Percentiles rank a stretch among this genome's conserved stretches.
Conservation (phyloP, 2,888 invertebrate species). For the Eristalis tenax region DNA sequence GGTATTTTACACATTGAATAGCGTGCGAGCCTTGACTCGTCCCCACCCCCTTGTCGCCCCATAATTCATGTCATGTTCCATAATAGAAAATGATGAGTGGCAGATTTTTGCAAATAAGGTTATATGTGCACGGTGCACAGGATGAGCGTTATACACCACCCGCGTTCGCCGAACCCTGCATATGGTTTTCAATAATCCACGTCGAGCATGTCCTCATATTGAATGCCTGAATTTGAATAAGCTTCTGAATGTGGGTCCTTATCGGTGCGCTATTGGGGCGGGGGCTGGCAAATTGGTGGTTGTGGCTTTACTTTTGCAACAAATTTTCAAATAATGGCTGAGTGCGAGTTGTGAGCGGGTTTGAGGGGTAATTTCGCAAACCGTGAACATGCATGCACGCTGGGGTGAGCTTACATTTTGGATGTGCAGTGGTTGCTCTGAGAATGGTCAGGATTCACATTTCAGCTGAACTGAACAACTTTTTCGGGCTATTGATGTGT, state of each 20-base stretch:
- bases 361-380: not conserved
- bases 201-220: slow-evolving; percentile 8
- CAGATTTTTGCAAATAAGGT: slow-evolving; percentile 33
- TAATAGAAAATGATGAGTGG: slow-evolving; percentile 42
- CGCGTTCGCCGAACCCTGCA: not conserved
- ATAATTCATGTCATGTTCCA: slow-evolving; percentile 51
- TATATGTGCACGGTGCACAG: not conserved
- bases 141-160: not conserved
- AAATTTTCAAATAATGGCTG: not conserved
- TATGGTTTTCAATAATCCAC: slow-evolving; percentile 10
- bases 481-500: too few relatives aligned
- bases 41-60: slow-evolving; percentile 11
- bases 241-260: not conserved
- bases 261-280: not conserved
- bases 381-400: not conserved
- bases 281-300: not conserved
- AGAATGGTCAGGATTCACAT: not conserved
- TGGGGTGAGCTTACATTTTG: not conserved
- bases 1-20: slow-evolving; percentile 31
- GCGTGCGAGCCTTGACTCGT: slow-evolving; percentile 39
- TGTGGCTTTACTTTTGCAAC: not conserved
- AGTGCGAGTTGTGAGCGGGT: not conserved
- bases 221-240: slow-evolving; percentile 10
- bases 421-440: not conserved
- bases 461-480: too few relatives aligned